A percentile compares a stretch with the other conserved stretches of the same genome.
These are phyloP conservation scores for Nesometra sesokonis DNA, from an alignment of 35 echinoderm and acorn worm genomes.

Conservation along the genomic window DNA sequence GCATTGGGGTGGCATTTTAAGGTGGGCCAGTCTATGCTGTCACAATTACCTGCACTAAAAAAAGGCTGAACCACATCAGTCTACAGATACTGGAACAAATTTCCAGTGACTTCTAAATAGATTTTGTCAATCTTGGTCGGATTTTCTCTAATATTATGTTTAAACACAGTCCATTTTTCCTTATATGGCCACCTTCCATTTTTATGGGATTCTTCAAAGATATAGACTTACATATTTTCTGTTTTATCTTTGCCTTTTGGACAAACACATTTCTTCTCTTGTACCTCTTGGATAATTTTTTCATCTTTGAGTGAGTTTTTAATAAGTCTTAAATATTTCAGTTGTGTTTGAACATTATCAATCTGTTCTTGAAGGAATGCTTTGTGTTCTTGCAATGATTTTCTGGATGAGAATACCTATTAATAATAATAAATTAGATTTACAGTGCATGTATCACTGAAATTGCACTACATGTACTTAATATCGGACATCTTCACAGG, in stretches of 20 bases:
- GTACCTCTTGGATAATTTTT: neutral
- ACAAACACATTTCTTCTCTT: neutral
- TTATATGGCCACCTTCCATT: neutral
- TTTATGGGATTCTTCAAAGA: neutral
- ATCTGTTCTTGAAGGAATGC: neutral
- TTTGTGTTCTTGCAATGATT: conserved; percentile 4
- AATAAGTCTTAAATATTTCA: conserved; percentile 4
- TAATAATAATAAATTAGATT: neutral
- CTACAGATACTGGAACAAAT: too few relatives aligned
- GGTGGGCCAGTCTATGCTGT: too few relatives aligned
- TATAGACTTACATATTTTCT: neutral
- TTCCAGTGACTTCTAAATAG: too few relatives aligned
- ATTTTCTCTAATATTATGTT: too few relatives aligned
- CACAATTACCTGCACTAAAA: too few relatives aligned
- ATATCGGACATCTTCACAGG: too few relatives aligned
- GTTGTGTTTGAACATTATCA: neutral
- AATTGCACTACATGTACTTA: too few relatives aligned
- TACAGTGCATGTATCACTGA: too few relatives aligned
- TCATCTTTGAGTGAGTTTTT: neutral
- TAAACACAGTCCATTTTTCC: neutral
- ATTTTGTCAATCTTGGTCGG: too few relatives aligned
- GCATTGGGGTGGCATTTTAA: too few relatives aligned
- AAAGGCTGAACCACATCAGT: too few relatives aligned
- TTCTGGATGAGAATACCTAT: conserved; percentile 17
- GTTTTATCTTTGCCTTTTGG: neutral